phyloP scores from a whole-genome alignment of 2,888 invertebrate genomes.

The Caenorhabditis sp. region DNA sequence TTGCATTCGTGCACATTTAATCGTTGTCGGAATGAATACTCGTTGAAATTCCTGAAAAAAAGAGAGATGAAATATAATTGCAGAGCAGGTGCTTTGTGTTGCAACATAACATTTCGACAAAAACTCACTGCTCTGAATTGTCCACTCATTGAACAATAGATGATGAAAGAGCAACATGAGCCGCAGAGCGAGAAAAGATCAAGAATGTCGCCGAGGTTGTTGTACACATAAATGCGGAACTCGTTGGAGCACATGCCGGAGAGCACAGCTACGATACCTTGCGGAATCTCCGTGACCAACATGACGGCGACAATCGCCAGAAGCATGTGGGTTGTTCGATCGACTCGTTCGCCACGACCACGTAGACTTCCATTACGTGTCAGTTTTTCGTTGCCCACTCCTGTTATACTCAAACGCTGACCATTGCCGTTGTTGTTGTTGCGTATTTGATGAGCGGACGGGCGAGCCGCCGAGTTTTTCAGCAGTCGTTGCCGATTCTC shows the following conservation, averaged over 20 bases:
- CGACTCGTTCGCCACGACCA: conserved; percentile 59
- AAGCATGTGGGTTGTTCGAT: conserved; percentile 74
- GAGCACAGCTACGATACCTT: conserved; percentile 73
- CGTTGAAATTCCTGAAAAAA: conserved; percentile 65
- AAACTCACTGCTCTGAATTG: conserved; percentile 72
- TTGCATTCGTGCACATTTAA: conserved; percentile 38
- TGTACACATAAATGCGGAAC: conserved; percentile 72
- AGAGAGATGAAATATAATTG: not conserved
- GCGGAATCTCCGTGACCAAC: conserved; percentile 74
- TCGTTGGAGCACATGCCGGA: conserved; percentile 64
- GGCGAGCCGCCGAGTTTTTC: conserved; percentile 32
- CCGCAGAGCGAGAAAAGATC: conserved; percentile 73
- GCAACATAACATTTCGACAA: not conserved
- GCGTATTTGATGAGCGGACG: conserved; percentile 13
- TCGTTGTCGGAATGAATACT: conserved; percentile 63
- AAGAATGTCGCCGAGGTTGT: conserved; percentile 72
- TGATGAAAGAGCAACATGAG: conserved; percentile 74
- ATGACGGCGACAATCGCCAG: conserved; percentile 73
- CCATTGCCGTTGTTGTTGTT: no score
- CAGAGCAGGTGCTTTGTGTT: not conserved
- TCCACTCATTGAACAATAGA: conserved; percentile 74
- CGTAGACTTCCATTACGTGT: conserved; percentile 35
- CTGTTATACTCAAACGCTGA: conserved; percentile 25
- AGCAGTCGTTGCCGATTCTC: conserved; percentile 35
- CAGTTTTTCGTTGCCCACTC: conserved; percentile 29